Evolutionary conservation across 2,888 invertebrate species (phyloP).

Genomic region (Silvanus unidentatus): DNA sequence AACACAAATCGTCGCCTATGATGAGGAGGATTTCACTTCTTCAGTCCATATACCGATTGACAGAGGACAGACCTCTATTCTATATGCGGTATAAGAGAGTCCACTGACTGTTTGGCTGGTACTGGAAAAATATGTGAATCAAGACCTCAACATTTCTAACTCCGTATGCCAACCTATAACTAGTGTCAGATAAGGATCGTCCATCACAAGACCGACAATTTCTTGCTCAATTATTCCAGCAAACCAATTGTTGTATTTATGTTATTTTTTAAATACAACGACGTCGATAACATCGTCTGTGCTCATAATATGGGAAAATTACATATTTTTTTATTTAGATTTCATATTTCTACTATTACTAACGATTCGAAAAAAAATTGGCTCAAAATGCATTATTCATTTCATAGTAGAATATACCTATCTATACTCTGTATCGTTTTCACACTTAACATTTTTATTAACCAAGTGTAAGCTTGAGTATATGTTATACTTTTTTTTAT

Average conservation of each 20-base stretch:
- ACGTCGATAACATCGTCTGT: conserved; percentile 14
- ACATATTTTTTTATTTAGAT: conserved; percentile 8
- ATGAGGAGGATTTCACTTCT: conserved; percentile 3
- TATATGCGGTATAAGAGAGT: too few relatives aligned
- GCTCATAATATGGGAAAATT: conserved; percentile 13
- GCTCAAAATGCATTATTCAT: conserved; percentile 8
- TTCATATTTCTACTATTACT: too few relatives aligned
- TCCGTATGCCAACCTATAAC: conserved; percentile 11
- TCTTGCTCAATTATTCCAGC: conserved; percentile 12
- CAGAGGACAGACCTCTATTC: conserved; percentile 7
- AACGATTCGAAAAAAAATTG: conserved; percentile 3
- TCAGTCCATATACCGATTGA: conserved; percentile 2
- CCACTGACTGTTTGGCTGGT: neutral
- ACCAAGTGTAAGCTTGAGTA: too few relatives aligned
- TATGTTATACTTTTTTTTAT: too few relatives aligned
- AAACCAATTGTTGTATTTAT: conserved; percentile 7
- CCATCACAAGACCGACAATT: conserved; percentile 5
- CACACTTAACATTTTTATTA: conserved; percentile 4
- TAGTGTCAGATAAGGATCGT: conserved; percentile 15
- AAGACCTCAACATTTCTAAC: neutral
- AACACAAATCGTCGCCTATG: conserved; percentile 6
- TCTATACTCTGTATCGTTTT: conserved; percentile 8
- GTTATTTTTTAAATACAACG: conserved; percentile 12
- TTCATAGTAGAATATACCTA: conserved; percentile 1
- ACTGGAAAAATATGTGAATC: conserved; percentile 2